phyloP scores from a whole-genome alignment of 1,140 invertebrate genomes.

The Epicauta chinensis region DNA sequence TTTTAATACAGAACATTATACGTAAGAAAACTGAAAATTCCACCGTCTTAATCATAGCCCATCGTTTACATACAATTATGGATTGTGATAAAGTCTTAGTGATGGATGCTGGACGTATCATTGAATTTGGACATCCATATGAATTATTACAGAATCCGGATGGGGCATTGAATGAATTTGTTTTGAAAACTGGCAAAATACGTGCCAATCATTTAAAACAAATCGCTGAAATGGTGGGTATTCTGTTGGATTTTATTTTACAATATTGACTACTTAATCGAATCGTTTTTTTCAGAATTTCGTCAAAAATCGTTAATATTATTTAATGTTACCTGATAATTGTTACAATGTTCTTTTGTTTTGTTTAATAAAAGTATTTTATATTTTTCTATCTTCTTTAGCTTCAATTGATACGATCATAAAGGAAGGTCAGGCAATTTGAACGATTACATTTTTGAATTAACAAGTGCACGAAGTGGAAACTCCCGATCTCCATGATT shows the following conservation, averaged over 20 bases:
- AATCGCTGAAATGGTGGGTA: slow-evolving; percentile 41
- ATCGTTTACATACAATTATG: slow-evolving; percentile 51
- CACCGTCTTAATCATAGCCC: slow-evolving; percentile 60
- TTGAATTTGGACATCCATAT: slow-evolving; percentile 63
- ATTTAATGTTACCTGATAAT: neutral
- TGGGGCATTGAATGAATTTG: slow-evolving; percentile 43
- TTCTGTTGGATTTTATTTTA: slow-evolving; percentile 1
- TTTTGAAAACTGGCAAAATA: slow-evolving; percentile 45
- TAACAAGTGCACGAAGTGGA: too few species aligned
- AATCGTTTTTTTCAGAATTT: neutral
- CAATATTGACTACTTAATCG: neutral
- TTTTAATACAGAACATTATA: slow-evolving; percentile 59
- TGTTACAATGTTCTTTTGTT: neutral
- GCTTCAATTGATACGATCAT: too few species aligned
- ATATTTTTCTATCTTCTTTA: too few species aligned
- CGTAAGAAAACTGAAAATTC: slow-evolving; percentile 52
- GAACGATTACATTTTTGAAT: too few species aligned
- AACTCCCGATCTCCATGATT: too few species aligned
- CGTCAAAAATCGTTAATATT: neutral
- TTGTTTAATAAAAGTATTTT: too few species aligned
- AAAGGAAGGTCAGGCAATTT: too few species aligned
- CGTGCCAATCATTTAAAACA: slow-evolving; percentile 40
- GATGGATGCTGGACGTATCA: slow-evolving; percentile 51
- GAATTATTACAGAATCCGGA: slow-evolving; percentile 48
- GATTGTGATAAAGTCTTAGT: slow-evolving; percentile 49